A percentile compares a stretch with the other conserved stretches of the same genome.
Conservation (phyloP, 2,797 vertebrate species). For the Nannoperca obscura region DNA sequence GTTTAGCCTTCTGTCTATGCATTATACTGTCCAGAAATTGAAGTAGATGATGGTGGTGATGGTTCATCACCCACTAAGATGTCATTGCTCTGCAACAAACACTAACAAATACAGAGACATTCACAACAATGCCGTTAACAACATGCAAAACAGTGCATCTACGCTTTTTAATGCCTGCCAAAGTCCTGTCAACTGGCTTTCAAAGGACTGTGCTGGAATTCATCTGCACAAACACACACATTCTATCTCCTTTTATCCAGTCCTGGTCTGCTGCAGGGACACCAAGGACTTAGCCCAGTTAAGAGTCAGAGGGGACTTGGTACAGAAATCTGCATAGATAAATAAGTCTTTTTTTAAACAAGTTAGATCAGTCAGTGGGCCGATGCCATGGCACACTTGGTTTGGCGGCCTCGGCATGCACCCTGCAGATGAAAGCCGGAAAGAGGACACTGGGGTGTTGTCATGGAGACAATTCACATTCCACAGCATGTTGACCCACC, state of each 20-base stretch:
- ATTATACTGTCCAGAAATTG: slow-evolving; percentile 4
- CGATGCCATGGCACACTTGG: slow-evolving; percentile 52
- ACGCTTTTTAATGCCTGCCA: slow-evolving; percentile 35
- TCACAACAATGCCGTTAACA: slow-evolving; percentile 41
- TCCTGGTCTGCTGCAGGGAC: slow-evolving; percentile 23
- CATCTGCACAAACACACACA: slow-evolving; percentile 31
- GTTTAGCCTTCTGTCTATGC: slow-evolving; percentile 1
- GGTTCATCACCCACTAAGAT: slow-evolving; percentile 1
- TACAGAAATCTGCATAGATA: slow-evolving; percentile 55
- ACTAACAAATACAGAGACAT: slow-evolving; percentile 2
- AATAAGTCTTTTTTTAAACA: slow-evolving; percentile 45
- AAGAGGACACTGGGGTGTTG: slow-evolving; percentile 71
- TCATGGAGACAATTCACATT: slow-evolving; percentile 79
- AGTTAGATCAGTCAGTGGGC: slow-evolving; percentile 47
- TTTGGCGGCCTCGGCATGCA: slow-evolving; percentile 35
- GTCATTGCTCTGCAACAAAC: background rate
- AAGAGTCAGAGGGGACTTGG: slow-evolving; percentile 27
- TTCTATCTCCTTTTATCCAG: slow-evolving; percentile 10
- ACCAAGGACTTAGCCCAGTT: slow-evolving; percentile 60
- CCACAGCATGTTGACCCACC: slow-evolving; percentile 71
- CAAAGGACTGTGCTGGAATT: slow-evolving; percentile 38
- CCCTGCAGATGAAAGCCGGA: slow-evolving; percentile 62
- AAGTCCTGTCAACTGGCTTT: slow-evolving; percentile 43
- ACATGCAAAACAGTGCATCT: slow-evolving; percentile 27
- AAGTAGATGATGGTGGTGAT: background rate